Base-by-base conservation (phyloP, 2,797 vertebrate species). In the Loriculus beryllinus region DNA sequence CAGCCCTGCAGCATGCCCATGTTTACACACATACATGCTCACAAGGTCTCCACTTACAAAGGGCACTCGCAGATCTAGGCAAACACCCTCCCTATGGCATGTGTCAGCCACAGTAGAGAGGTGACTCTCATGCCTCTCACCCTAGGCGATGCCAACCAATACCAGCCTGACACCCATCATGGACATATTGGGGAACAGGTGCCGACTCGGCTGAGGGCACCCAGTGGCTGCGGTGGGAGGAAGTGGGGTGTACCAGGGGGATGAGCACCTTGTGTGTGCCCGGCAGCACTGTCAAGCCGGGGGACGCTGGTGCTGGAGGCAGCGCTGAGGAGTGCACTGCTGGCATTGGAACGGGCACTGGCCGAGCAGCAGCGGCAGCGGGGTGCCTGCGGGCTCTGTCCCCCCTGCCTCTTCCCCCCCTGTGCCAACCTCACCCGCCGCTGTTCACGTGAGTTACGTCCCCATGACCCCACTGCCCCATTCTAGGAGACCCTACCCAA, bases 221-320 rank as follows among this genome's bases (percentile, higher is more conserved):
- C 23, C 39, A 0, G 0, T 22, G 51, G 52, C 68, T 2, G 2
- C 0, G 4, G 48, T 47, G 28, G 51, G 48, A 17, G 33, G 12
- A 45, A 37, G 28, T 2, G 7, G 5, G 23, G 43, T 7, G 5
- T 9, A 28, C 10, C 0, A 1, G 26, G 48, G 45, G 1, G 63
- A 74, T 90, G 60, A 95, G 25, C 3, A 2, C 33, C 26, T 8
- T 67, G 33, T 31, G 0, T 92, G 52, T 87, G 54, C 54, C 59
- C 26, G 75, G 52, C 97, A 99, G 99, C 98, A 2, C 96, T 99
- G 80, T 99, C 99, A 0, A 98, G 98, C 86, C 98, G 98, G 7
- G 99, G 99, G 25, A 99, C 99, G 0, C 97, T 99, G 94, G 98
- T 99, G 56, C 90, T 99, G 76, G 99, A 99, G 97, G 98, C 98